Evolutionary conservation across 2,888 invertebrate genomes (phyloP).

Genomic region (Philereme transversata): DNA sequence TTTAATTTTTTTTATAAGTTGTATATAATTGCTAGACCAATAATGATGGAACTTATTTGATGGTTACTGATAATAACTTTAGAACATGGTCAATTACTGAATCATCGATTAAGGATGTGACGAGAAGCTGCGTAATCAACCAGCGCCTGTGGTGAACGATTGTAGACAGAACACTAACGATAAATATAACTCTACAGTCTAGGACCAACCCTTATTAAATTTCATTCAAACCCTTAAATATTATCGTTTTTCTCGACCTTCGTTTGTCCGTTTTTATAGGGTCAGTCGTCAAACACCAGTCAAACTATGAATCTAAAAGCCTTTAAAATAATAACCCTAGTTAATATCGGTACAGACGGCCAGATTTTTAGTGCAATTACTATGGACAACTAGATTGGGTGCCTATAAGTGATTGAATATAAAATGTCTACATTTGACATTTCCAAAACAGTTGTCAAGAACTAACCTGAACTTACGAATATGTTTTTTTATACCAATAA

Average conservation of each 20-base stretch:
- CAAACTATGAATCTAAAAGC: constrained; percentile 22
- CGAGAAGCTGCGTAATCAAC: too few species aligned
- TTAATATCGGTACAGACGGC: constrained; percentile 1
- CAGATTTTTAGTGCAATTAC: neutral
- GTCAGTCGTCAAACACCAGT: constrained; percentile 16
- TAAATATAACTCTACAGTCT: constrained; percentile 10
- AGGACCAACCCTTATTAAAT: constrained; percentile 17
- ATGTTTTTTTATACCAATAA: too few species aligned
- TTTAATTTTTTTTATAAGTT: too few species aligned
- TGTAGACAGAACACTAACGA: constrained; percentile 5
- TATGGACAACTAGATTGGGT: neutral
- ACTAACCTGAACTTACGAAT: too few species aligned
- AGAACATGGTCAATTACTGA: too few species aligned
- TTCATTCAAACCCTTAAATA: constrained; percentile 18
- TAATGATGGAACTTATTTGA: too few species aligned
- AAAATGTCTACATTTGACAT: neutral
- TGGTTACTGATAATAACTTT: too few species aligned
- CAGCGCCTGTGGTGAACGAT: too few species aligned
- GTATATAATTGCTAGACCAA: too few species aligned
- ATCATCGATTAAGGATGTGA: too few species aligned
- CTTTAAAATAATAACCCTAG: constrained; percentile 15
- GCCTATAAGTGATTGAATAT: neutral
- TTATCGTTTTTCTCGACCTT: constrained; percentile 15
- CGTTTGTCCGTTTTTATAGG: constrained; percentile 17
- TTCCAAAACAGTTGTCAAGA: too few species aligned